These are phyloP conservation scores for Molossus alvarezi DNA, from an alignment of 2,797 vertebrate genomes.

Conservation along the genomic window DNA sequence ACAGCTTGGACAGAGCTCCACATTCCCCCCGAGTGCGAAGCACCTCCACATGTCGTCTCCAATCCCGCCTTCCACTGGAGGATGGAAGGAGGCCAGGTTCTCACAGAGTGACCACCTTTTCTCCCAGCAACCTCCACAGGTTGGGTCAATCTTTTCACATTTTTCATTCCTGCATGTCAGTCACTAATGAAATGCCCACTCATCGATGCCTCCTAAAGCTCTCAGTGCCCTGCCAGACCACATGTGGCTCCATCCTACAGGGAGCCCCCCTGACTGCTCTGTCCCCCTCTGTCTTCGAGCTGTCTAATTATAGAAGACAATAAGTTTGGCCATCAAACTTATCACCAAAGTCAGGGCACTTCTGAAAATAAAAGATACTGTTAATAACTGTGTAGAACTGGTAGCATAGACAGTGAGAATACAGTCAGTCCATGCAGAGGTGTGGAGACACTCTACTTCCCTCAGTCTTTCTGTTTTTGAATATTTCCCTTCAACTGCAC, in stretches of 20 bases:
- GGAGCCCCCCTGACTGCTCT: neutral
- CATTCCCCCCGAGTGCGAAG: neutral
- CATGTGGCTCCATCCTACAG: neutral
- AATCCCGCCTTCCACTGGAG: neutral
- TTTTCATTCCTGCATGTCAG: neutral
- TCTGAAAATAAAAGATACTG: neutral
- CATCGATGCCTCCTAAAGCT: neutral
- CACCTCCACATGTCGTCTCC: neutral
- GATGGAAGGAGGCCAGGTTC: neutral
- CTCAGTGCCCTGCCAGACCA: neutral
- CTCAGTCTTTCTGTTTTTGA: neutral
- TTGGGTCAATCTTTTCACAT: neutral
- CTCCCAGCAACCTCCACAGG: neutral
- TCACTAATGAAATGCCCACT: conserved; percentile 2
- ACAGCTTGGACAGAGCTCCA: neutral
- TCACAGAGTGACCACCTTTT: neutral
- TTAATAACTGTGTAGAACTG: neutral
- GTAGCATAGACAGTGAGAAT: neutral
- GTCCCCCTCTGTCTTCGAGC: neutral
- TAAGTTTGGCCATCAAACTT: neutral
- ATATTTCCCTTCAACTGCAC: neutral
- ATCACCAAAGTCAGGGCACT: neutral
- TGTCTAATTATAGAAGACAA: neutral
- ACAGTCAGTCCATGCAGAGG: neutral
- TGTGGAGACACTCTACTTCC: neutral